A percentile compares a stretch with the other conserved stretches of the same genome.
Conservation (phyloP, 2,113 vertebrate genomes). For the Melanocharis versteri region DNA sequence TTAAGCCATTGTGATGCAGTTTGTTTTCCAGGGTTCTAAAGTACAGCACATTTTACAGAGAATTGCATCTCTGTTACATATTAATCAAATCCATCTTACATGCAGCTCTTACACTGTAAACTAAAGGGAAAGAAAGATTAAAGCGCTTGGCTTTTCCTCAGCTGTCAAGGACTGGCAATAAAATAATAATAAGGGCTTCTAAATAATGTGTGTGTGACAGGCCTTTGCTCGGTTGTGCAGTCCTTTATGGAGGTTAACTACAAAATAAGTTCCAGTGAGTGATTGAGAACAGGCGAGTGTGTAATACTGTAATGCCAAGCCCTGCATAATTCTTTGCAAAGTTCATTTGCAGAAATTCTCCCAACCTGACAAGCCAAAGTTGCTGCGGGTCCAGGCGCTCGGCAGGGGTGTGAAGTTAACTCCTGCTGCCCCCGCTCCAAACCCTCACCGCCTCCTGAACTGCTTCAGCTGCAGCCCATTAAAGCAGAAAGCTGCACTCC, state of each 20-base stretch:
- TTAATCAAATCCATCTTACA: constrained; percentile 83
- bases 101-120: constrained; percentile 80
- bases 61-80: constrained; percentile 84
- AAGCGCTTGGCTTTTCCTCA: constrained; percentile 83
- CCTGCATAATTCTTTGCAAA: constrained; percentile 74
- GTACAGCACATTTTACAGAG: constrained; percentile 83
- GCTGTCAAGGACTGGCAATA: constrained; percentile 85
- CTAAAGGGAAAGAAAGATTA: constrained; percentile 83
- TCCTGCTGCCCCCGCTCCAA: background rate
- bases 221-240: constrained; percentile 73
- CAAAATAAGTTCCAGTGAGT: constrained; percentile 86
- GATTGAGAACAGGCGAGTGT: constrained; percentile 76
- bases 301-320: constrained; percentile 74
- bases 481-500: background rate
- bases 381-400: constrained; percentile 52
- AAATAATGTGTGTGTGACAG: constrained; percentile 85
- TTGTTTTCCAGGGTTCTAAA: constrained; percentile 82
- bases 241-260: constrained; percentile 87
- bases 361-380: constrained; percentile 63
- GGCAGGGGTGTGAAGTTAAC: background rate
- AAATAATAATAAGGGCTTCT: constrained; percentile 87
- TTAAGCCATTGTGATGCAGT: constrained; percentile 84
- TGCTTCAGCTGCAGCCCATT: constrained; percentile 55
- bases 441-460: background rate
- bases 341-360: constrained; percentile 75